phyloP scores from a whole-genome alignment of 2,888 invertebrate species.

The Tinea pellionella region DNA sequence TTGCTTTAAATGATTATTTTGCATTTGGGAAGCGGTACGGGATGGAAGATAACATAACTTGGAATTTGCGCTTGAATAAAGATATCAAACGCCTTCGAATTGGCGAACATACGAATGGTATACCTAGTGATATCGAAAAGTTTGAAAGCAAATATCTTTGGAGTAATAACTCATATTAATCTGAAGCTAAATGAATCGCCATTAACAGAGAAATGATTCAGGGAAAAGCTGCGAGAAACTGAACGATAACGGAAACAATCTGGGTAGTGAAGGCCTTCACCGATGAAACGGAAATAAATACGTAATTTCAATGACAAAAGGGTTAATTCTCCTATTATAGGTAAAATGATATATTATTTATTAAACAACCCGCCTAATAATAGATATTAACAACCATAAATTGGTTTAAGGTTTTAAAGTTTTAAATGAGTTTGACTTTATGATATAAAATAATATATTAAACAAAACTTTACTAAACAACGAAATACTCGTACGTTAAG shows the following conservation, averaged over 20 bases:
- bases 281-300: neutral
- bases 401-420: too few species aligned
- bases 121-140: neutral
- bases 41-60: neutral
- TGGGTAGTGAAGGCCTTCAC: neutral
- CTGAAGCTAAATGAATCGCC: slow-evolving; percentile 20
- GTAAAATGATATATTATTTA: neutral
- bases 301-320: neutral
- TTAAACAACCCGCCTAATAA: too few species aligned
- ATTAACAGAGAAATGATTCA: slow-evolving; percentile 20
- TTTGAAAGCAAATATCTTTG: neutral
- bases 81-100: neutral
- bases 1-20: slow-evolving; percentile 12
- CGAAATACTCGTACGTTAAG: too few species aligned
- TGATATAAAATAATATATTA: too few species aligned
- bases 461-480: too few species aligned
- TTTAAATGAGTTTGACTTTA: too few species aligned
- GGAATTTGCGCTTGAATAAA: neutral
- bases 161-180: slow-evolving; percentile 19
- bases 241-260: slow-evolving; percentile 19
- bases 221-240: slow-evolving; percentile 8
- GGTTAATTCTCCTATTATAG: neutral
- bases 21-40: neutral
- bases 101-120: neutral
- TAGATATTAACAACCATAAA: too few species aligned